Conservation (phyloP, 1,140 invertebrate genomes). For the Manduca sexta region DNA sequence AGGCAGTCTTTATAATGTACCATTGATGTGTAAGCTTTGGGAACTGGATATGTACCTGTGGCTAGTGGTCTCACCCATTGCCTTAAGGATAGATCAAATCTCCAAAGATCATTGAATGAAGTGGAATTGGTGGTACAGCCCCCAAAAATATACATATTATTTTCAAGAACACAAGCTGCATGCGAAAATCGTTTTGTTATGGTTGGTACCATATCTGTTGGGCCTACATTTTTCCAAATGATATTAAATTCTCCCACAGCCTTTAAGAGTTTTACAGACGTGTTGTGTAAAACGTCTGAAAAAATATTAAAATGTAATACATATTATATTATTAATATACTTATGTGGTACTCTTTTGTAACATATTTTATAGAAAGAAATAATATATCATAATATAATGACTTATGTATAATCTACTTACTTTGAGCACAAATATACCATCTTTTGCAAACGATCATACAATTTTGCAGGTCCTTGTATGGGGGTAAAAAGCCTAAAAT, state of each 20-base stretch:
- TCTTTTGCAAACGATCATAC: conserved; percentile 87
- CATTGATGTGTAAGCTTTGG: conserved; percentile 95
- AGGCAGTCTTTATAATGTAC: conserved; percentile 88
- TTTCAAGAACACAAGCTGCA: conserved; percentile 87
- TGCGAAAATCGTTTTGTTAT: conserved; percentile 95
- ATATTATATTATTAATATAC: neutral
- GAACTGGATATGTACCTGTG: conserved; percentile 93
- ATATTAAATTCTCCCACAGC: conserved; percentile 81
- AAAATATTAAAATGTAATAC: conserved; percentile 18
- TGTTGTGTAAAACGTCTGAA: conserved; percentile 83
- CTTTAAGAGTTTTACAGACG: conserved; percentile 78
- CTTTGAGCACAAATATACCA: conserved; percentile 89
- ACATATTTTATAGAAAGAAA: no score
- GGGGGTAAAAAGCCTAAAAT: conserved; percentile 92
- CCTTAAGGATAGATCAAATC: conserved; percentile 88
- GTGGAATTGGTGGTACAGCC: conserved; percentile 95
- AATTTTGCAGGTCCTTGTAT: conserved; percentile 90
- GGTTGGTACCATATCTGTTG: conserved; percentile 74
- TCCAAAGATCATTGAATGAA: conserved; percentile 98
- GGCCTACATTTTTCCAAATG: conserved; percentile 77
- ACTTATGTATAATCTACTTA: conserved; percentile 64
- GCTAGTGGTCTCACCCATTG: conserved; percentile 87
- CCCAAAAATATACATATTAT: conserved; percentile 96
- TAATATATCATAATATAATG: no score
- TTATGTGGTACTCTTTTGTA: no score